Conservation (phyloP, 2,797 vertebrate species). For the Falco peregrinus region DNA sequence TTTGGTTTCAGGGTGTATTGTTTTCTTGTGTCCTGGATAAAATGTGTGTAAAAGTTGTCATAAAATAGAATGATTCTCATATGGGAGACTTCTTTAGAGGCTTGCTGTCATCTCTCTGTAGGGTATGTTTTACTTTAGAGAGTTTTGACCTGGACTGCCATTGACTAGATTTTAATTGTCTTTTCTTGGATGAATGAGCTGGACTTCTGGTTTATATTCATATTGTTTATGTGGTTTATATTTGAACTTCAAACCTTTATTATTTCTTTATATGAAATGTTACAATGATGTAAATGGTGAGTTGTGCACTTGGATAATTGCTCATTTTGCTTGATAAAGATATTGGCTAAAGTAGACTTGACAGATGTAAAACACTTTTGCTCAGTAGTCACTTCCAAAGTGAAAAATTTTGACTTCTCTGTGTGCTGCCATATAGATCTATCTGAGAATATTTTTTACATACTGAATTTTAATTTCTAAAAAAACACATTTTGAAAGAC, state of each 20-base stretch:
- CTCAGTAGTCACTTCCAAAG: background rate
- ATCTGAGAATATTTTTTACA: background rate
- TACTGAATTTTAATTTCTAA: background rate
- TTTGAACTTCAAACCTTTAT: background rate
- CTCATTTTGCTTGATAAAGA: background rate
- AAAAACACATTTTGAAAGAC: background rate
- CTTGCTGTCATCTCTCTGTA: background rate
- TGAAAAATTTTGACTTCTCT: background rate
- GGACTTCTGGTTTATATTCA: background rate
- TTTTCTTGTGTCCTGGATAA: background rate
- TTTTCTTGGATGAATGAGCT: background rate
- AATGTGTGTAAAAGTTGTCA: background rate
- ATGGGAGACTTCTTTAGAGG: background rate
- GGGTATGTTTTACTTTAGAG: background rate
- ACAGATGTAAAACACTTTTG: background rate
- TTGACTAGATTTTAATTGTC: background rate
- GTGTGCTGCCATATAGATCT: background rate
- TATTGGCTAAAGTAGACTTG: background rate
- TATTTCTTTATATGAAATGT: background rate
- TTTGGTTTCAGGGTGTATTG: background rate
- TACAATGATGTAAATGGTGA: background rate
- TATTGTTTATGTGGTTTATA: background rate
- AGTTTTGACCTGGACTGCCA: background rate
- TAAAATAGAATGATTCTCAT: background rate
- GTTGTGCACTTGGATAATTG: background rate